A percentile compares a stretch with the other conserved stretches of the same genome.
Evolutionary conservation across 2,113 vertebrate genomes (phyloP).

Genomic region (Tamias sibiricus): DNA sequence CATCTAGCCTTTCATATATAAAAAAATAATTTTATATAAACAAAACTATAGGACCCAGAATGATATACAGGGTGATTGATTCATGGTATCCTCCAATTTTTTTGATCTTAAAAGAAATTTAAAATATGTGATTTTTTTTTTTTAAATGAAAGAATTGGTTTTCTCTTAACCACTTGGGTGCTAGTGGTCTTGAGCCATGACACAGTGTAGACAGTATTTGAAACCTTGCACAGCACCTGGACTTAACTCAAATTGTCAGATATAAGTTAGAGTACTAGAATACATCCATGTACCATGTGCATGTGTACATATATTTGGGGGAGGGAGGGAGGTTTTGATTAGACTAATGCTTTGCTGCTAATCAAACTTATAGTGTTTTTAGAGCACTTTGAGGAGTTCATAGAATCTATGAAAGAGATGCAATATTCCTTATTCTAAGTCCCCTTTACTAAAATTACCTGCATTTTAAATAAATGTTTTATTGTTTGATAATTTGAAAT

Average conservation of each 20-base stretch:
- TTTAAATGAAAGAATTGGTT: slow-evolving; percentile 61
- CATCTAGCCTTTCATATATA: slow-evolving; percentile 67
- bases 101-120: slow-evolving; percentile 67
- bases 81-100: slow-evolving; percentile 31
- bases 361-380: slow-evolving; percentile 75
- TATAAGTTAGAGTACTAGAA: slow-evolving; percentile 62
- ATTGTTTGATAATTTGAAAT: slow-evolving; percentile 33
- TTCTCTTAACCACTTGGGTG: slow-evolving; percentile 54
- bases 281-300: slow-evolving; percentile 8
- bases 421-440: slow-evolving; percentile 41
- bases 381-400: slow-evolving; percentile 68
- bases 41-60: slow-evolving; percentile 51
- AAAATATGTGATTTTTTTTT: slow-evolving; percentile 39
- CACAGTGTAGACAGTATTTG: slow-evolving; percentile 79
- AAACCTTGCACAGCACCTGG: slow-evolving; percentile 65
- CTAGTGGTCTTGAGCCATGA: slow-evolving; percentile 65
- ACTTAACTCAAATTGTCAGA: slow-evolving; percentile 55
- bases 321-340: slow-evolving; percentile 24
- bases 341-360: slow-evolving; percentile 75
- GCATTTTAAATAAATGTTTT: slow-evolving; percentile 38
- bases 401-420: slow-evolving; percentile 48
- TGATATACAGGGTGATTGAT: slow-evolving; percentile 63
- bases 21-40: slow-evolving; percentile 64
- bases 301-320: not conserved
- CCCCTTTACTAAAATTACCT: slow-evolving; percentile 31